These are phyloP conservation scores for Tachyglossus aculeatus DNA, from an alignment of 2,797 vertebrate species.

Conservation along the genomic window DNA sequence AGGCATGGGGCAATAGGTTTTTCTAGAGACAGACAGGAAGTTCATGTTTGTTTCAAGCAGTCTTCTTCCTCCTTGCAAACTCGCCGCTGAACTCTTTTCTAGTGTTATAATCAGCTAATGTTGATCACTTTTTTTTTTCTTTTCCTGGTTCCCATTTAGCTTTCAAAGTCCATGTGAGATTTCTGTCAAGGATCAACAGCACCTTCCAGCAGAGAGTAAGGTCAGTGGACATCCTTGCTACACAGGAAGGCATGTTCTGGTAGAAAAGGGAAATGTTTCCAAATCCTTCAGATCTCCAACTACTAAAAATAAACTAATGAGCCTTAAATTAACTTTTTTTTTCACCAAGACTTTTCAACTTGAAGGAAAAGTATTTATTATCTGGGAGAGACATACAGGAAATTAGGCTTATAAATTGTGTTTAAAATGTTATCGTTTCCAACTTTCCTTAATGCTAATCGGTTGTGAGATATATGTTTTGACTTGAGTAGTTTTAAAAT, in stretches of 20 bases:
- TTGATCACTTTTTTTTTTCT: slow-evolving; percentile 63
- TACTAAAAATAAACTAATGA: slow-evolving; percentile 85
- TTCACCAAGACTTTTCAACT: slow-evolving; percentile 66
- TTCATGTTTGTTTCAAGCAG: slow-evolving; percentile 81
- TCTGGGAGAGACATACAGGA: slow-evolving; percentile 76
- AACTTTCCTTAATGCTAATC: slow-evolving; percentile 70
- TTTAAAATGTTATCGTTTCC: slow-evolving; percentile 71
- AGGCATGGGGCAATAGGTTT: slow-evolving; percentile 79
- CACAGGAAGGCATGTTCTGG: slow-evolving; percentile 87
- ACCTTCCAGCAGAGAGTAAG: slow-evolving; percentile 82
- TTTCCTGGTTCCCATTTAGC: slow-evolving; percentile 72
- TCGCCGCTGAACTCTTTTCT: slow-evolving; percentile 72
- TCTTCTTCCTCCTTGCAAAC: slow-evolving; percentile 69
- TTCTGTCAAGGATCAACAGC: slow-evolving; percentile 83
- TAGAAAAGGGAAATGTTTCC: slow-evolving; percentile 89
- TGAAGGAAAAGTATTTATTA: slow-evolving; percentile 80
- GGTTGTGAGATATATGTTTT: slow-evolving; percentile 59
- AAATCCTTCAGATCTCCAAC: slow-evolving; percentile 76
- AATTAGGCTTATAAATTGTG: slow-evolving; percentile 76
- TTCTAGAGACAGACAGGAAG: slow-evolving; percentile 82
- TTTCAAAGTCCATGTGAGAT: slow-evolving; percentile 82
- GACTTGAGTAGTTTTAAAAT: slow-evolving; percentile 46
- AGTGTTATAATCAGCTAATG: slow-evolving; percentile 79
- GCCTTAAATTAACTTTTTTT: slow-evolving; percentile 75
- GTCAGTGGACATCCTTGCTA: slow-evolving; percentile 87